Percentiles rank a stretch among this genome's conserved stretches.
Evolutionary conservation across 2,113 vertebrate genomes (phyloP).

Genomic region (zebrafish (Danio rerio)): DNA sequence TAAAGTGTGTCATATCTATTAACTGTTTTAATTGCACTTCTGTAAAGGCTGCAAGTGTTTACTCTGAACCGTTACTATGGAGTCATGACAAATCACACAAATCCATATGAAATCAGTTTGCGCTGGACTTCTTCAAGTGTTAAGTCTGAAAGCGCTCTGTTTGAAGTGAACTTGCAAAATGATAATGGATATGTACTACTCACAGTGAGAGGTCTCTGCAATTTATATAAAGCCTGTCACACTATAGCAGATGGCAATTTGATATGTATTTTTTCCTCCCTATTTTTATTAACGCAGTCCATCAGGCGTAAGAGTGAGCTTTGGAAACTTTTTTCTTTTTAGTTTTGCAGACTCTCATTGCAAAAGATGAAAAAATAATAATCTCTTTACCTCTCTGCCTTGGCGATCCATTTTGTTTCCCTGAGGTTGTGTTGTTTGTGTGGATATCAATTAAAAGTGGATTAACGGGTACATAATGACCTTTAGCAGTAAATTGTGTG

Average conservation of each 20-base stretch:
- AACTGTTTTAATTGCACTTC: constrained; percentile 76
- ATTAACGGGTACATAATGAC: constrained; percentile 87
- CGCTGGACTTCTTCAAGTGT: constrained; percentile 55
- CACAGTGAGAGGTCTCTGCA: constrained; percentile 53
- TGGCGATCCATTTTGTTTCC: constrained; percentile 77
- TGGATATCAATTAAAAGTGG: constrained; percentile 87
- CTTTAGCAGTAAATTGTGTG: constrained; percentile 89
- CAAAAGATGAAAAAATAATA: constrained; percentile 65
- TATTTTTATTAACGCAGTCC: constrained; percentile 62
- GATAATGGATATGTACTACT: constrained; percentile 58
- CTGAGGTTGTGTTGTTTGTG: constrained; percentile 83
- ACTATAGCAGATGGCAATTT: constrained; percentile 61
- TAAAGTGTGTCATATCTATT: constrained; percentile 75
- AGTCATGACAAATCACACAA: constrained; percentile 66
- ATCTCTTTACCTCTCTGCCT: constrained; percentile 75
- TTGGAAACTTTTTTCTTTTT: constrained; percentile 33
- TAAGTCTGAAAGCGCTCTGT: constrained; percentile 44
- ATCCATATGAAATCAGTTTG: constrained; percentile 72
- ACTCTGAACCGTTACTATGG: constrained; percentile 73
- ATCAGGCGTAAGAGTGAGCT: constrained; percentile 54
- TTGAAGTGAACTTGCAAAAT: constrained; percentile 51
- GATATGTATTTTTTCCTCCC: constrained; percentile 58
- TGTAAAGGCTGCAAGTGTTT: constrained; percentile 70
- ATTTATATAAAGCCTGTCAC: constrained; percentile 59
- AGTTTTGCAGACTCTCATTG: constrained; percentile 38